Percentiles rank a stretch among this genome's conserved stretches.
Evolutionary conservation across 1,140 invertebrate genomes (phyloP).

Genomic region (Drosophila pseudoobscura): DNA sequence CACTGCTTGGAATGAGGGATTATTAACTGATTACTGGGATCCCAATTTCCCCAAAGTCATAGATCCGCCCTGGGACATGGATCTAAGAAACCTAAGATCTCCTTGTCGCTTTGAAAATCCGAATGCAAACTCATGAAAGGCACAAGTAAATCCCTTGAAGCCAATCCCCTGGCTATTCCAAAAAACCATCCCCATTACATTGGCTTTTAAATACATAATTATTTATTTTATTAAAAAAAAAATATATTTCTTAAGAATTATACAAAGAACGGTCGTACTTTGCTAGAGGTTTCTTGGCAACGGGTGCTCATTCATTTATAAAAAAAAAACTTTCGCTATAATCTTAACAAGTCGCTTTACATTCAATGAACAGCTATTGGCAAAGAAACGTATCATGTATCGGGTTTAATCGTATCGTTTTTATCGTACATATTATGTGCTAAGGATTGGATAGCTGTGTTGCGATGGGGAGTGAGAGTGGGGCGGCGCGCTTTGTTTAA

Average conservation of each 20-base stretch:
- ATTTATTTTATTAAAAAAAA: conserved; percentile 15
- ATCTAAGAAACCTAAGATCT: too few species aligned
- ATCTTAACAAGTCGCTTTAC: background rate
- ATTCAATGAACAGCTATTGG: conserved; percentile 77
- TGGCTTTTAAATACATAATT: conserved; percentile 33
- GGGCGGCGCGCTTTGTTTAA: conserved; percentile 32
- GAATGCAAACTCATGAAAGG: too few species aligned
- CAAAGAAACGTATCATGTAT: conserved; percentile 62
- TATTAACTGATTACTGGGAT: too few species aligned
- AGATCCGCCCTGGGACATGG: too few species aligned
- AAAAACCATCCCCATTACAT: background rate
- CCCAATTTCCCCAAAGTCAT: too few species aligned
- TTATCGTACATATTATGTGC: conserved; percentile 5
- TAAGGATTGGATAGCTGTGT: conserved; percentile 1
- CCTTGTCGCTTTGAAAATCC: too few species aligned
- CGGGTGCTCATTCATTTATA: conserved; percentile 64
- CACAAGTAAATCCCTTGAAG: too few species aligned
- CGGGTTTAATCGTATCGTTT: conserved; percentile 22
- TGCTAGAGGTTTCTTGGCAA: conserved; percentile 70
- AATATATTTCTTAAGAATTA: conserved; percentile 25
- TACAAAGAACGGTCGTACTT: conserved; percentile 32
- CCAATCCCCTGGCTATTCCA: too few species aligned
- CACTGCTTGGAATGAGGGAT: background rate
- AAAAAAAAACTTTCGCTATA: too few species aligned
- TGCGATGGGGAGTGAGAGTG: conserved; percentile 12